A percentile compares a stretch with the other conserved stretches of the same genome.
phyloP scores from a whole-genome alignment of 2,888 invertebrate genomes.

The Ischnura elegans region DNA sequence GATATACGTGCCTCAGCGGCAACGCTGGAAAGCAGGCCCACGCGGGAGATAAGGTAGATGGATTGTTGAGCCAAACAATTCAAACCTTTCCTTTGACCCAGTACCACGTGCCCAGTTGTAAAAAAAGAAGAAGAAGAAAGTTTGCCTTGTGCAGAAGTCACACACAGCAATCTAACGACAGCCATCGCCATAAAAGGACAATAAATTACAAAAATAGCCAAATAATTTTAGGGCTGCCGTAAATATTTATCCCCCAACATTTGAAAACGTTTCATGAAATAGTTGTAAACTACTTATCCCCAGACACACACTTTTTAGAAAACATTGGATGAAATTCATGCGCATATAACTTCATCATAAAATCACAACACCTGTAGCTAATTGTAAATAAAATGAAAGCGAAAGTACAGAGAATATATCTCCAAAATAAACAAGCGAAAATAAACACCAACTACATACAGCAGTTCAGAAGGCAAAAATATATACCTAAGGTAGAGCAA shows the following conservation, averaged over 20 bases:
- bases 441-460: too few species aligned
- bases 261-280: too few species aligned
- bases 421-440: too few species aligned
- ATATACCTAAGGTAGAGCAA: too few species aligned
- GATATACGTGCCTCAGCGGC: background rate
- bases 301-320: too few species aligned
- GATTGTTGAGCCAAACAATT: constrained; percentile 17
- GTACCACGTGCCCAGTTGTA: background rate
- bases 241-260: background rate
- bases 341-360: too few species aligned
- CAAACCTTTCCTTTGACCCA: constrained; percentile 6
- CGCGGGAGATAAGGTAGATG: constrained; percentile 17
- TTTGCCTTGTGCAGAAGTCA: background rate
- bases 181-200: background rate
- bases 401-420: too few species aligned
- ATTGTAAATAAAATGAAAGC: too few species aligned
- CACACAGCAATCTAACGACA: background rate
- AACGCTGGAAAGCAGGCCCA: constrained; percentile 18
- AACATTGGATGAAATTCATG: too few species aligned
- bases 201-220: background rate
- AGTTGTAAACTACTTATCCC: too few species aligned
- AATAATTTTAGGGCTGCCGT: background rate
- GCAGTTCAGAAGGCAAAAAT: too few species aligned
- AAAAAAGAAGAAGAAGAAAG: background rate
- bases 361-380: too few species aligned